Conservation (phyloP, 2,888 invertebrate species). For the Cremastinae sp. region DNA sequence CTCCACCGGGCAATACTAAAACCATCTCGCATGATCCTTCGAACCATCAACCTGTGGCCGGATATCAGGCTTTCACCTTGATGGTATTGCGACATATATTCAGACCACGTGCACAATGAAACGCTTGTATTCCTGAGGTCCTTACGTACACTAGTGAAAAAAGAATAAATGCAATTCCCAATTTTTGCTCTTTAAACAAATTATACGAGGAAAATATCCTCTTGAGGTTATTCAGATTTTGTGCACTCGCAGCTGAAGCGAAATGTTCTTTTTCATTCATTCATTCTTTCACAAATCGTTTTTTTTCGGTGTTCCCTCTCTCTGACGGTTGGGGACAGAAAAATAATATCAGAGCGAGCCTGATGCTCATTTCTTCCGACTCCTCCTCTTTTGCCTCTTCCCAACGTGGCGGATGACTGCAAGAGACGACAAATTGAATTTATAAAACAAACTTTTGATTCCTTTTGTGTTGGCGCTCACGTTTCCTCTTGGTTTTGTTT, state of each 20-base stretch:
- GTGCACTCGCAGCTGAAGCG: too few species aligned
- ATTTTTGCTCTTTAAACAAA: too few species aligned
- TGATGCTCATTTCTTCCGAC: constrained; percentile 37
- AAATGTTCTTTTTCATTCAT: neutral
- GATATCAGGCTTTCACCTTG: neutral
- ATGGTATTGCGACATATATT: constrained; percentile 3
- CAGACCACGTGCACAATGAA: neutral
- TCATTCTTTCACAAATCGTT: constrained; percentile 38
- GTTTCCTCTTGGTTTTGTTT: constrained; percentile 2
- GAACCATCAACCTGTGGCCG: constrained; percentile 6
- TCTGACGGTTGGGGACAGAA: constrained; percentile 26
- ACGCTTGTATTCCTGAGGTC: neutral
- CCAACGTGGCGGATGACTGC: constrained; percentile 27
- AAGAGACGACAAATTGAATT: constrained; percentile 68
- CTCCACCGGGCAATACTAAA: constrained; percentile 23
- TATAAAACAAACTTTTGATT: constrained; percentile 67
- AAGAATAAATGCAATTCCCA: too few species aligned
- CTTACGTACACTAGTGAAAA: too few species aligned
- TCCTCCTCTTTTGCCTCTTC: constrained; percentile 11
- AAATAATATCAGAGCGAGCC: constrained; percentile 44
- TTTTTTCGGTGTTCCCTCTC: constrained; percentile 13
- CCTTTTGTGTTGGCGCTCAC: constrained; percentile 22
- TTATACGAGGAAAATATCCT: too few species aligned
- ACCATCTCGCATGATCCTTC: constrained; percentile 24
- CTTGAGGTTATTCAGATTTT: too few species aligned